Evolutionary conservation across 2,797 vertebrate genomes (phyloP).

Genomic region (Podarcis lilfordi): DNA sequence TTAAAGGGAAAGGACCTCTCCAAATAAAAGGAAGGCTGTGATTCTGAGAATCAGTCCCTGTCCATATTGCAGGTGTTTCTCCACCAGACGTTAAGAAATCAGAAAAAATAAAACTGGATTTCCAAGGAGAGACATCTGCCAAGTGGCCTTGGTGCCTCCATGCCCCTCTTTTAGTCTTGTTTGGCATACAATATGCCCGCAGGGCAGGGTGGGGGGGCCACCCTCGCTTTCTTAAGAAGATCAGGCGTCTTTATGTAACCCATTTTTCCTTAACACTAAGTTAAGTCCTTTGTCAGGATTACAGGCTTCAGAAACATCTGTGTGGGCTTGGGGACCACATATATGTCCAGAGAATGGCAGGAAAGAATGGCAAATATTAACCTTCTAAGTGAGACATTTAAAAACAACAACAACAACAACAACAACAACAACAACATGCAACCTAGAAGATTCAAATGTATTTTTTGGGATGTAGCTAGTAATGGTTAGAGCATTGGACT

Average conservation of each 20-base stretch:
- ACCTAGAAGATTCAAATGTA: fast-evolving
- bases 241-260: conserved; percentile 69
- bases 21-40: fast-evolving
- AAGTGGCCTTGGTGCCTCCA: conserved; percentile 53
- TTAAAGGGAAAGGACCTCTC: neutral
- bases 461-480: neutral
- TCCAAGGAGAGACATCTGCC: conserved; percentile 49
- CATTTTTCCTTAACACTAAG: conserved; percentile 67
- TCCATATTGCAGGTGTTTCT: neutral
- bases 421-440: fast-evolving
- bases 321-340: conserved; percentile 55
- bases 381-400: conserved; percentile 58
- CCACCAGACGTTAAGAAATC: neutral
- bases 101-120: neutral
- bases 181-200: conserved; percentile 69
- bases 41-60: neutral
- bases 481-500: too few relatives aligned
- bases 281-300: conserved; percentile 68
- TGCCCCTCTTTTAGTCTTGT: conserved; percentile 68
- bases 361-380: conserved; percentile 63
- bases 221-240: conserved; percentile 67
- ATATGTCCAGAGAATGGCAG: conserved; percentile 49
- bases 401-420: conserved; percentile 1
- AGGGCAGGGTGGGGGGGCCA: conserved; percentile 28
- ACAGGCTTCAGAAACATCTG: conserved; percentile 60